Percentiles rank a stretch among this genome's conserved stretches.
Evolutionary conservation across 2,113 vertebrate species (phyloP).

Genomic region (Uropsilus gracilis): DNA sequence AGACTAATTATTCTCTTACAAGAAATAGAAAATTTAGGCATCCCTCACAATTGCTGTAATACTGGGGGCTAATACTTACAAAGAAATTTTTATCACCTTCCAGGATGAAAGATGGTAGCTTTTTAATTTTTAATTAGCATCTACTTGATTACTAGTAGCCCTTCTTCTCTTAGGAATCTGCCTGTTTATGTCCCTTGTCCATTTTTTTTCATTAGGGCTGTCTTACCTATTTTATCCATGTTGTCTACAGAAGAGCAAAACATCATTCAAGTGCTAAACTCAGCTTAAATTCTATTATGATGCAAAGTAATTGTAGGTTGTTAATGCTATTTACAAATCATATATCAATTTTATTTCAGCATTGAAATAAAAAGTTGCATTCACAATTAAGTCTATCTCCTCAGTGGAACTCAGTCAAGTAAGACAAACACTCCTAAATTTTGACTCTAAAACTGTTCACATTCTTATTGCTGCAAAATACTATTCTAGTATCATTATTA

Average conservation of each 20-base stretch:
- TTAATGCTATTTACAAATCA: conserved; percentile 85
- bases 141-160: conserved; percentile 26
- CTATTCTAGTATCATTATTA: conserved; percentile 84
- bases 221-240: conserved; percentile 42
- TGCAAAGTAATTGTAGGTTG: conserved; percentile 86
- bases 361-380: conserved; percentile 80
- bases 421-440: conserved; percentile 79
- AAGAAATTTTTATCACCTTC: conserved; percentile 44
- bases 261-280: conserved; percentile 86
- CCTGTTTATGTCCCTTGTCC: conserved; percentile 2
- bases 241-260: conserved; percentile 85
- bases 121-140: conserved; percentile 45
- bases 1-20: neutral
- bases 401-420: conserved; percentile 71
- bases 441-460: conserved; percentile 81
- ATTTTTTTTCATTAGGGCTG: conserved; percentile 16
- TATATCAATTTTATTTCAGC: conserved; percentile 86
- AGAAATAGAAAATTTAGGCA: neutral
- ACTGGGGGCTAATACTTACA: conserved; percentile 23
- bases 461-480: conserved; percentile 77
- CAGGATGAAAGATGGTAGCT: neutral
- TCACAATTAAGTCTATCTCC: conserved; percentile 76
- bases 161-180: neutral
- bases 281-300: conserved; percentile 86
- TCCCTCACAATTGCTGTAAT: neutral